A percentile compares a stretch with the other conserved stretches of the same genome.
phyloP scores from a whole-genome alignment of 64 coral and sea anemone species.

The Cladopsammia gracilis region DNA sequence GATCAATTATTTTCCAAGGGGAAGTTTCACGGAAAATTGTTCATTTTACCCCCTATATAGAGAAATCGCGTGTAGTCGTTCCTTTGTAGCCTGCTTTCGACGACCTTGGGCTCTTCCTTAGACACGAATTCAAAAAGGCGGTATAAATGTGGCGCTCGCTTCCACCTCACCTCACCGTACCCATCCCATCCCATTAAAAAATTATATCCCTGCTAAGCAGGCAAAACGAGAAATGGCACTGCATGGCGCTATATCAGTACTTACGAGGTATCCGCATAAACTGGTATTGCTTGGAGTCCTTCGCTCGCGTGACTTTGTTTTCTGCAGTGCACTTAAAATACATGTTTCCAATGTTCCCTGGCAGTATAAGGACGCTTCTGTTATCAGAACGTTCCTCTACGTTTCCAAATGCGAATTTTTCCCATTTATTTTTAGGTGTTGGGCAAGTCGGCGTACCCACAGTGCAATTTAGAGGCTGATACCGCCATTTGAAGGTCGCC shows the following conservation, averaged over 20 bases:
- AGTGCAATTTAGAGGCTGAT: background rate
- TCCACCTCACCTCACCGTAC: no score
- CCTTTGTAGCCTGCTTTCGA: no score
- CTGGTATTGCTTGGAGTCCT: background rate
- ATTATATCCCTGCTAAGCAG: no score
- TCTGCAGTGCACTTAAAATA: slow-evolving; percentile 22
- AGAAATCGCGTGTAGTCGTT: no score
- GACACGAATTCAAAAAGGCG: no score
- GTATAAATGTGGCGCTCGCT: no score
- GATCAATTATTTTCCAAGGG: no score
- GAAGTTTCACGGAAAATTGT: no score
- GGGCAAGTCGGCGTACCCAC: background rate
- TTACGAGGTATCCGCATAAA: slow-evolving; percentile 7
- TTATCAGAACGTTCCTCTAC: background rate
- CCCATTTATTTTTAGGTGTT: background rate
- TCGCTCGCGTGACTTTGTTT: background rate
- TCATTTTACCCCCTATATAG: no score
- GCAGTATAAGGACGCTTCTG: background rate
- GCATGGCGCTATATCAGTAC: background rate
- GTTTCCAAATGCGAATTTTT: background rate
- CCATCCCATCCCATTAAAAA: no score
- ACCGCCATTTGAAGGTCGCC: background rate
- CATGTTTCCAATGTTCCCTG: background rate
- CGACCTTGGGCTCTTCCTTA: no score
- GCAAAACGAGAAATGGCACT: no score